phyloP scores from a whole-genome alignment of 2,797 vertebrate genomes.

The Pipistrellus kuhlii region DNA sequence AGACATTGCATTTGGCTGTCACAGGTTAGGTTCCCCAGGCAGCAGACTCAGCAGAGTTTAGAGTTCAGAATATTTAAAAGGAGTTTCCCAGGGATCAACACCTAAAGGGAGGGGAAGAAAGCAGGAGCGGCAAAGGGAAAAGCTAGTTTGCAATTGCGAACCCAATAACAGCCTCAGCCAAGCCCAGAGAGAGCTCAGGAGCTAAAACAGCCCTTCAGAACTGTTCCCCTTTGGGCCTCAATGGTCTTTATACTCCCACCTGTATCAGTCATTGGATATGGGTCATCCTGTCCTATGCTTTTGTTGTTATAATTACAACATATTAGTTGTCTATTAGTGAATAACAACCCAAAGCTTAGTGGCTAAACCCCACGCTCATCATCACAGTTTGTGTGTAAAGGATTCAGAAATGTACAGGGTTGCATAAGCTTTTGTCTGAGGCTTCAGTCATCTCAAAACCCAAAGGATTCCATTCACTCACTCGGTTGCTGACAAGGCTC shows the following conservation, averaged over 20 bases:
- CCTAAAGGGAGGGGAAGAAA: background rate
- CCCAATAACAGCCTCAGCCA: background rate
- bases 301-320: background rate
- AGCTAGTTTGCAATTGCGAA: background rate
- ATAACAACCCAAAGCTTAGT: background rate
- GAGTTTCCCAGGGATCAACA: background rate
- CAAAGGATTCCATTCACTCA: background rate
- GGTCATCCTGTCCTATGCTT: background rate
- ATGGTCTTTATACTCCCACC: background rate
- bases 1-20: background rate
- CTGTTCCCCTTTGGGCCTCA: background rate
- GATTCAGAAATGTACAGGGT: background rate
- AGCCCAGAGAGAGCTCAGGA: background rate
- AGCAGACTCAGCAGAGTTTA: background rate
- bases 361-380: constrained; percentile 2
- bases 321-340: background rate
- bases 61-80: background rate
- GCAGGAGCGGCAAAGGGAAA: background rate
- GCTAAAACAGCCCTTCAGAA: background rate
- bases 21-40: background rate
- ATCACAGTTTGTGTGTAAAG: background rate
- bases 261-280: background rate
- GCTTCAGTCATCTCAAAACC: background rate
- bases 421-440: background rate
- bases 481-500: background rate